Evolutionary conservation across 1,140 invertebrate species (phyloP), one percentile per base, ranked within the genome.

Genomic region (Diprion similis): DNA sequence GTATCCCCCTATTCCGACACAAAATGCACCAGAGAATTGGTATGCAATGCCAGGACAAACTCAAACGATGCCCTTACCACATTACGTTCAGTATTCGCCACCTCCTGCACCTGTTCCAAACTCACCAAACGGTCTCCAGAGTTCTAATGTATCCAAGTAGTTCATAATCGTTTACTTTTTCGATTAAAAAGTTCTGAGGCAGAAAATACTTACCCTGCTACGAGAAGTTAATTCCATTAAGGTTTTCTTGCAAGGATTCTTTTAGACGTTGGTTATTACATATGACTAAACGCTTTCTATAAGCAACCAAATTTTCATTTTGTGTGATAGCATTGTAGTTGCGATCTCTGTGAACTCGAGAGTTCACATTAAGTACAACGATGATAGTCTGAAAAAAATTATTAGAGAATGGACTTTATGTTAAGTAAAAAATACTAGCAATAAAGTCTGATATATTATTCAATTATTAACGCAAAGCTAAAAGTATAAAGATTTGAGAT

Each of bases 51-150:
- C 78, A 66, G 78, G 75, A 18, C 77, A 78, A 17, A 59, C 51
- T 59, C 51, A 59, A 17, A 15, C 51, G 11, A 59, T 59, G 51
- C 51, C 51, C n/a, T 13, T 59, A 67, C 74, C 78, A 9, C 74
- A 80, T 68, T 82, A 78, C 15, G 47, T 82, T 69, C 78, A 73
- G 47, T 76, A 71, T 15, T 65, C 68, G 18, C 72, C 46, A 18
- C 46, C 64, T 24, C 46, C 70, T 66, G 51, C 65, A 46, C 9
- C 71, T 8, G 51, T 45, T 18, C 47, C 68, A 59, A 9, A 4
- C 9, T 59, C 51, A 17, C 51, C 51, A 59, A 59, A 59, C 9
- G 51, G 11, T 8, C 6, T 4, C 9, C 51, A 59, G 51, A 59
- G n/a, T 17, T 59, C 51, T 15, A 59, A 59, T 17, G 6, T 59